phyloP scores from a whole-genome alignment of 2,888 invertebrate species.

The Lasioglossum zephyrum region DNA sequence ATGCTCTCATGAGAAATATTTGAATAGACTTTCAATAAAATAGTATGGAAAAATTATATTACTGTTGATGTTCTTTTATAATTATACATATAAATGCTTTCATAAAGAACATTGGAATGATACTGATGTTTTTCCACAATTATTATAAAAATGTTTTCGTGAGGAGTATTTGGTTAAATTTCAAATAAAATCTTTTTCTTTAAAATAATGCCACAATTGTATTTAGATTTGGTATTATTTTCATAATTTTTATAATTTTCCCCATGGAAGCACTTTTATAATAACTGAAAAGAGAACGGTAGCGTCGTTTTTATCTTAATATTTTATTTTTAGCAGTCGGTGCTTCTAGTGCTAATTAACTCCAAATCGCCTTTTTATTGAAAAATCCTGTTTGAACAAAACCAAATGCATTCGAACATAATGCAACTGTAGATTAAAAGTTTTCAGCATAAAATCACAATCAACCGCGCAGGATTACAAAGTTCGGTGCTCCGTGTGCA shows the following conservation, averaged over 20 bases:
- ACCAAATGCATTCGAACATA: neutral
- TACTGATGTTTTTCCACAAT: neutral
- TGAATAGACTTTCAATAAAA: too few relatives aligned
- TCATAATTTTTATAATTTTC: neutral
- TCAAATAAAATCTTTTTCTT: neutral
- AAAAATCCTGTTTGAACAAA: neutral
- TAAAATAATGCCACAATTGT: neutral
- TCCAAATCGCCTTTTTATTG: neutral
- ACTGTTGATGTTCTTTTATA: neutral
- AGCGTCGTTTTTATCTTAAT: too few relatives aligned
- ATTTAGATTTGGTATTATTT: neutral
- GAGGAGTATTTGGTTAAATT: neutral
- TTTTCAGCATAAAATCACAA: neutral
- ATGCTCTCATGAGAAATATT: too few relatives aligned
- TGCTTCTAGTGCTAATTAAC: neutral
- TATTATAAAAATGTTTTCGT: neutral
- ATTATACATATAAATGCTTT: neutral
- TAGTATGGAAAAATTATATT: too few relatives aligned
- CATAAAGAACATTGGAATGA: neutral
- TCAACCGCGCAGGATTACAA: neutral
- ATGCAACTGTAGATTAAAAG: neutral
- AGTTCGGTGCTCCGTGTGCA: neutral
- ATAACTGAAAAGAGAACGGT: neutral
- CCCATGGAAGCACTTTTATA: neutral
- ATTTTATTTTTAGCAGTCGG: neutral